Base-by-base conservation (phyloP, 2,888 invertebrate genomes). In the Acanthopleura granulata region DNA sequence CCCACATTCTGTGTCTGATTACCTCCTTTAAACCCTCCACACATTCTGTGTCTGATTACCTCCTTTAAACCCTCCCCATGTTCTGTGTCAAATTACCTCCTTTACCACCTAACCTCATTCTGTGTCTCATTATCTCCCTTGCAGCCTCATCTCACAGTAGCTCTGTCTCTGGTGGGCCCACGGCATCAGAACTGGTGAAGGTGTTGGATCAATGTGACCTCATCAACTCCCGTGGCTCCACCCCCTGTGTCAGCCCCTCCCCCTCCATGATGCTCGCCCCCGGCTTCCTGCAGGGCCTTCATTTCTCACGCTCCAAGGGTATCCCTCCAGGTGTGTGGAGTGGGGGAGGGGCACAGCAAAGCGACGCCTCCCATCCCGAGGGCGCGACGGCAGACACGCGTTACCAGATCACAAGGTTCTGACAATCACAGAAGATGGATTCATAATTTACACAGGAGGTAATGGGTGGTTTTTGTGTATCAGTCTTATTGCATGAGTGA, bases 191-290 rank as follows among this genome's bases (percentile, higher is more conserved):
- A 92, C 92, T 99, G 78, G 93, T 99, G 84, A 94, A 95, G 49
- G 92, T 98, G 79, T 93, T 99, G 81, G 97, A 98, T 83, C 97
- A 97, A 83, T 98, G 97, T 92, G 98, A 98, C 91, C 93, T 98
- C 80, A 95, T 95, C 88, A 95, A 94, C 89, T 95, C 94, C 77
- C 92, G 94, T 77, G 93, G 93, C 84, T 94, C 94, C 4, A 95
- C 94, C 0, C 96, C 96, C 79, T 96, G 94, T 83, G 93, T 95
- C 82, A 96, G 95, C 75, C 95, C 94, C 16, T 94, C 94, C 77
- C 93, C 94, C 14, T 88, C 86, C 18, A 77, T 87, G 61, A 61
- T 81, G 71, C n/a, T 62, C 25, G 22, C 74, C 0, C 74, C 62
- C 9, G 66, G 74, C 49, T 71, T 74, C n/a, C 70, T 51, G 30